These are phyloP conservation scores for Hypercompe scribonia DNA, from an alignment of 2,888 invertebrate genomes.

Conservation along the genomic window DNA sequence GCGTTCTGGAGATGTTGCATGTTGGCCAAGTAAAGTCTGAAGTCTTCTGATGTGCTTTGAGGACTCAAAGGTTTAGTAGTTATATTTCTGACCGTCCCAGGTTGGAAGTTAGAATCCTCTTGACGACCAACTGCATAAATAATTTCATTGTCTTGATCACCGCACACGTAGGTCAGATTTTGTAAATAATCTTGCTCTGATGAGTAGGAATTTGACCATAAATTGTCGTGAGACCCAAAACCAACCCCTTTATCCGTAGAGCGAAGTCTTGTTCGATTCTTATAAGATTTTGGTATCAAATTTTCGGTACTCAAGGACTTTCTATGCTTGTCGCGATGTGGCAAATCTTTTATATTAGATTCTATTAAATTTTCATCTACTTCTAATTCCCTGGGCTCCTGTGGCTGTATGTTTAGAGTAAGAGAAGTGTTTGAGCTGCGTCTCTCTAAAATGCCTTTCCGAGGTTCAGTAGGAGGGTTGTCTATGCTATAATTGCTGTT, in stretches of 20 bases:
- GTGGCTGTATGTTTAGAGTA: constrained; percentile 87
- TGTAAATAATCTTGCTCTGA: constrained; percentile 74
- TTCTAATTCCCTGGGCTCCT: constrained; percentile 80
- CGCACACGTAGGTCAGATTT: constrained; percentile 78
- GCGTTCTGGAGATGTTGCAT: constrained; percentile 91
- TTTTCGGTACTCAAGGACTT: constrained; percentile 89
- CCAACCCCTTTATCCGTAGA: constrained; percentile 70
- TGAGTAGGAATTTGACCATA: constrained; percentile 79
- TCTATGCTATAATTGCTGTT: constrained; percentile 84
- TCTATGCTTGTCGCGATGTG: constrained; percentile 77
- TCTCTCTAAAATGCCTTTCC: constrained; percentile 90
- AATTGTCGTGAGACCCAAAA: constrained; percentile 84
- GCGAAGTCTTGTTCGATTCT: constrained; percentile 70
- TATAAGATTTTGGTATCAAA: constrained; percentile 83
- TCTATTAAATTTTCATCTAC: constrained; percentile 78
- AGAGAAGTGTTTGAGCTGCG: constrained; percentile 94
- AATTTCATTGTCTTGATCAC: constrained; percentile 83
- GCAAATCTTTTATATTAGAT: constrained; percentile 70
- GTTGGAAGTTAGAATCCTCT: constrained; percentile 72
- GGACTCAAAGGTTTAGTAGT: constrained; percentile 89
- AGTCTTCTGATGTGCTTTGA: constrained; percentile 89
- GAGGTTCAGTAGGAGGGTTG: constrained; percentile 67
- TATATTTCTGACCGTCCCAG: constrained; percentile 83
- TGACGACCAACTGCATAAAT: constrained; percentile 81
- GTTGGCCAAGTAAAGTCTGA: constrained; percentile 90